Evolutionary conservation across 37 sponge, comb jelly and placozoan genomes (phyloP), one percentile per base, ranked within the genome.

Genomic region (Oopsacas minuta): DNA sequence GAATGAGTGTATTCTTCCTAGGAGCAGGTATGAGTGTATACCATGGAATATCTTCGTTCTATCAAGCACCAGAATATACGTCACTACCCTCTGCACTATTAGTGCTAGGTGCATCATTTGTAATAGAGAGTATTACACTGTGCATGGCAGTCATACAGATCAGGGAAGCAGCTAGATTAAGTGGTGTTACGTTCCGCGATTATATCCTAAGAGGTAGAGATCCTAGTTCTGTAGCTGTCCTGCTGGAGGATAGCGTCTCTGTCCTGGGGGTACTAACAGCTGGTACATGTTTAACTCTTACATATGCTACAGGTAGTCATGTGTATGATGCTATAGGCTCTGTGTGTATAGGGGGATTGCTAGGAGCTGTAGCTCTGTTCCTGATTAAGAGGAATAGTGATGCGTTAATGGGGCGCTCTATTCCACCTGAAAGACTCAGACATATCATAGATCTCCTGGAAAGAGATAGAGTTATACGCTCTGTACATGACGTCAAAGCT

Each of bases 171-270:
- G 96, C 96, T 15, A 23, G 30, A 15, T 89, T 91, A 28, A 39
- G 88, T 23, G 87, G 88, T 36, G 84, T 96, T 37, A 88, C 86
- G 23, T 94, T 96, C 84, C 91, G 88, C 69, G 90, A 91, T 46
- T 96, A 93, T 87, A 96, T 98, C 30, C 38, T 91, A 35, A 61
- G 91, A 75, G 99, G 99, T 0, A 53, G 94, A 37, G 99, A 98
- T 83, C 99, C 99, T 3, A 86, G 91, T 84, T 92, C 96, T 35
- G 96, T 98, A 52, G 94, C 99, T 37, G 99, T 98, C 10, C 87
- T 98, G 81, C 53, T 95, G 86, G 99, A 98, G 85, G 99, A 98
- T 88, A 93, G 96, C 86, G 96, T 92, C n/a, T 96, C 99, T 25
- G 89, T 93, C 52, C 53, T 84, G 17, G 99, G 99, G 0, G 94